Percentiles rank a stretch among this genome's conserved stretches.
Conservation (phyloP, 1,140 invertebrate genomes). For the Lepidotrigona ventralis region DNA sequence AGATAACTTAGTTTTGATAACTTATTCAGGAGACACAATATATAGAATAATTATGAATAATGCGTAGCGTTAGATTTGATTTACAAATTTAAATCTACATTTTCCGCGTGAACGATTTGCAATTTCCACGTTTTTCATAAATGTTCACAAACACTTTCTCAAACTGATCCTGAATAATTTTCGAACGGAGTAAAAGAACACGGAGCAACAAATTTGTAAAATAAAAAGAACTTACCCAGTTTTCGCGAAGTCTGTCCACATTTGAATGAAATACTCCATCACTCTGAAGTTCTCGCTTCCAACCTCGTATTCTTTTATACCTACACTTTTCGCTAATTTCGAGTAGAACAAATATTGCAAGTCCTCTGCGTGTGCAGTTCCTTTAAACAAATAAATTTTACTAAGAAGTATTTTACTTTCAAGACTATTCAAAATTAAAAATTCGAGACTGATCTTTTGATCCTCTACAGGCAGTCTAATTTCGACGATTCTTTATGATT, state of each 20-base stretch:
- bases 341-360: conserved; percentile 64
- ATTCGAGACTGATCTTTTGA: not conserved
- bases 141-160: too few species aligned
- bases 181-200: not conserved
- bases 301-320: not conserved
- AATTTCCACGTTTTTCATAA: too few species aligned
- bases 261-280: conserved; percentile 63
- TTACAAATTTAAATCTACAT: too few species aligned
- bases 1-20: too few species aligned
- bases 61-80: too few species aligned
- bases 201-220: not conserved
- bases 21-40: too few species aligned
- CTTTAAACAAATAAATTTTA: conserved; percentile 48
- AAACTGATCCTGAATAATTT: too few species aligned
- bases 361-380: conserved; percentile 68
- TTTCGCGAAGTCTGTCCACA: conserved; percentile 67
- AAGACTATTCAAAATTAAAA: not conserved
- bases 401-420: not conserved
- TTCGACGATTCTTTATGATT: not conserved
- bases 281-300: conserved; percentile 46
- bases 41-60: too few species aligned
- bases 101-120: too few species aligned
- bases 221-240: conserved; percentile 50
- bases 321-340: not conserved
- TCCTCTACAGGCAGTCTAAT: not conserved